Percentiles rank a stretch among this genome's conserved stretches.
phyloP scores from a whole-genome alignment of 1,140 invertebrate species.

The Hyphantria cunea region DNA sequence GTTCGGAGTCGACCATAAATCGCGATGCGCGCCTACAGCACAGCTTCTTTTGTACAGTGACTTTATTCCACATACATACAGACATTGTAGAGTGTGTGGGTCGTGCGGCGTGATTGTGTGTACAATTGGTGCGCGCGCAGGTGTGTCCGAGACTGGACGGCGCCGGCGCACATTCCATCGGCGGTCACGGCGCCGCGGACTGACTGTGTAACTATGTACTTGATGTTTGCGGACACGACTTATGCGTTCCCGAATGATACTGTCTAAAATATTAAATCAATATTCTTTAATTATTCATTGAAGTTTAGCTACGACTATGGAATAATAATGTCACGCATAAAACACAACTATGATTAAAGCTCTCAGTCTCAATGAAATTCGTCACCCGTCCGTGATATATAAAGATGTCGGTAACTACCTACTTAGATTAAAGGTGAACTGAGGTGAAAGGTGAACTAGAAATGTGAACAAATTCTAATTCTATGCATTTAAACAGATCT shows the following conservation, averaged over 20 bases:
- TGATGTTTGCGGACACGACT: conserved; percentile 44
- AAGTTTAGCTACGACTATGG: too few species aligned
- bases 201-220: conserved; percentile 34
- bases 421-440: too few species aligned
- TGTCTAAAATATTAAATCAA: too few species aligned
- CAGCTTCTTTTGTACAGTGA: conserved; percentile 26
- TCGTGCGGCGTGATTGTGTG: conserved; percentile 36
- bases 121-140: conserved; percentile 56
- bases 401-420: too few species aligned
- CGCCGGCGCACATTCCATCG: conserved; percentile 72
- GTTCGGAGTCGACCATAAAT: conserved; percentile 45
- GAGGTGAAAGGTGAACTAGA: too few species aligned
- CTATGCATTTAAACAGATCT: too few species aligned
- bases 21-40: conserved; percentile 39
- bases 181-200: conserved; percentile 45
- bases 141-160: conserved; percentile 76
- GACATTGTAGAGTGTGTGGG: conserved; percentile 33
- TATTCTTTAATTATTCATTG: too few species aligned
- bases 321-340: too few species aligned
- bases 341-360: too few species aligned
- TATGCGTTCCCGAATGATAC: conserved; percentile 18
- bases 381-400: too few species aligned
- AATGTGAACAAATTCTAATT: too few species aligned
- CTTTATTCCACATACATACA: conserved; percentile 14
- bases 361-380: too few species aligned